Conservation (phyloP, 2,113 vertebrate genomes). For the Corydoras sp. region DNA sequence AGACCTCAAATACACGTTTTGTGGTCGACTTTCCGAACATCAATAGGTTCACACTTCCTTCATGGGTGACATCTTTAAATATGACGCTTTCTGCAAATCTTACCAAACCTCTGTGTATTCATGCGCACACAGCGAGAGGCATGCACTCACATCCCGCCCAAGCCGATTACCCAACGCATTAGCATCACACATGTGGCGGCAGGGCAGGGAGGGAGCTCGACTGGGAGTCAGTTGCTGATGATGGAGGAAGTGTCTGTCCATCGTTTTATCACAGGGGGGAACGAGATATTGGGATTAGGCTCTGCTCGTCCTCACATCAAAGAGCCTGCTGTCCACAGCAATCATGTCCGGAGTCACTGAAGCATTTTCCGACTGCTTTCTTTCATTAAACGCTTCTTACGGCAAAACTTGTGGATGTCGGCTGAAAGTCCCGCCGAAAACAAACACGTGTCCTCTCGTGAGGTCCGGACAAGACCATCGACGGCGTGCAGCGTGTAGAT, state of each 20-base stretch:
- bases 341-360: conserved; percentile 35
- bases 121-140: too few species aligned
- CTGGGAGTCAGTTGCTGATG: conserved; percentile 28
- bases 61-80: too few species aligned
- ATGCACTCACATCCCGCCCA: not conserved
- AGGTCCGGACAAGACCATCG: conserved; percentile 8
- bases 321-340: conserved; percentile 50
- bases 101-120: too few species aligned
- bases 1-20: too few species aligned
- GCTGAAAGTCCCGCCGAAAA: conserved; percentile 27
- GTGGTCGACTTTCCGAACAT: too few species aligned
- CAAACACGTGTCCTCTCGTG: conserved; percentile 15
- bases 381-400: conserved; percentile 32
- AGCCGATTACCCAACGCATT: not conserved
- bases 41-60: too few species aligned
- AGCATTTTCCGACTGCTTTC: conserved; percentile 35
- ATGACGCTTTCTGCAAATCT: too few species aligned
- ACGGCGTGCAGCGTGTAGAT: too few species aligned
- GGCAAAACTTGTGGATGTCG: conserved; percentile 22
- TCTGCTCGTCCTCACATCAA: conserved; percentile 50
- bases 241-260: conserved; percentile 54
- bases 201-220: conserved; percentile 9
- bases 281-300: conserved; percentile 49
- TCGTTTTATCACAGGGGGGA: conserved; percentile 53
- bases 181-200: not conserved